Evolutionary conservation across 1,140 invertebrate genomes (phyloP).

Genomic region (Bombus confusus): DNA sequence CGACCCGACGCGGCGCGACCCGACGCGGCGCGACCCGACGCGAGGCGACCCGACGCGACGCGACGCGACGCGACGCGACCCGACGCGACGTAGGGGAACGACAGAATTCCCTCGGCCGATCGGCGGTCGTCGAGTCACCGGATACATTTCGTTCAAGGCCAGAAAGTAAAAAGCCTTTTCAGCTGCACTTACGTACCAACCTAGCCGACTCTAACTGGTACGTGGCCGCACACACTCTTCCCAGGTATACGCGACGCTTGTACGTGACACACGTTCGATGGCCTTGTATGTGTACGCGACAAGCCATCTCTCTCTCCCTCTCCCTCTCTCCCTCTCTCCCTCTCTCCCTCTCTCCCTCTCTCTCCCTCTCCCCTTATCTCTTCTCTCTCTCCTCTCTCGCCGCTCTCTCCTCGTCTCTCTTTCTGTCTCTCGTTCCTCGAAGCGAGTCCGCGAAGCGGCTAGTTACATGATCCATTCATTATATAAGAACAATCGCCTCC

Average conservation of each 20-base stretch:
- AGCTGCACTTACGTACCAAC: slow-evolving; percentile 74
- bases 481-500: slow-evolving; percentile 82
- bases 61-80: too few relatives aligned
- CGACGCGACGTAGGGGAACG: slow-evolving; percentile 20
- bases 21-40: too few relatives aligned
- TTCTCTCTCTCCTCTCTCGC: neutral
- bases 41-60: neutral
- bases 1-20: neutral
- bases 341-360: slow-evolving; percentile 19
- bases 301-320: slow-evolving; percentile 46
- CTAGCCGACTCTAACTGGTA: slow-evolving; percentile 67
- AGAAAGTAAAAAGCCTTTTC: slow-evolving; percentile 82
- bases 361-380: slow-evolving; percentile 15
- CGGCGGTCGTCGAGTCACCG: slow-evolving; percentile 73
- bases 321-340: slow-evolving; percentile 15
- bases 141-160: slow-evolving; percentile 82
- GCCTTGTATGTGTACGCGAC: slow-evolving; percentile 38
- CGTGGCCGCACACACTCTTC: slow-evolving; percentile 62
- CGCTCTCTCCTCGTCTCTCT: slow-evolving; percentile 34
- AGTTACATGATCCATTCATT: slow-evolving; percentile 83
- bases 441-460: slow-evolving; percentile 72
- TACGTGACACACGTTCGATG: slow-evolving; percentile 15
- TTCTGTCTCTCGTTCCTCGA: slow-evolving; percentile 43
- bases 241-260: slow-evolving; percentile 61
- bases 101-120: slow-evolving; percentile 55